Evolutionary conservation across 2,888 invertebrate species (phyloP), one percentile per base, ranked within the genome.

Genomic region (Lagria hirta): DNA sequence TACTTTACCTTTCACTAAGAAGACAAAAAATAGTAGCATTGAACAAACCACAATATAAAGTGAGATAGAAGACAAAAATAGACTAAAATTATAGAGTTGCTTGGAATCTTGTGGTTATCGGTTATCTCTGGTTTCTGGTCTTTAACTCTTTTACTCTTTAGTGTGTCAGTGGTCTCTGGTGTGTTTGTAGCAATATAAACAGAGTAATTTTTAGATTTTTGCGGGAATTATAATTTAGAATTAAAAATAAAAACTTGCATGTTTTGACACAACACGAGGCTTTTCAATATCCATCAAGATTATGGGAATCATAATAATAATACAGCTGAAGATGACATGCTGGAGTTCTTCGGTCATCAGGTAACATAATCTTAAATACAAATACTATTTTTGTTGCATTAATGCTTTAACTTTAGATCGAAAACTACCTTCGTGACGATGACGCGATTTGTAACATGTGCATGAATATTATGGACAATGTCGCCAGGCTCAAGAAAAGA

Each of bases 381-480:
- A 16, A 6, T 17, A 14, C 7, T 13, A 10, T 29, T 2, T 8
- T 17, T 40, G 6, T 22, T 21, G 6, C n/a, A 23, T 29, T 16
- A 23, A 16, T 18, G 13, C 7, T 20, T 28, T 13, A 17, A 8
- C 20, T 43, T 6, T 27, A 54, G 54, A 49, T 51, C 18, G 48
- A 48, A 32, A 13, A 26, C 23, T 35, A 54, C 24, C 22, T 58
- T 6, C 23, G 32, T 12, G 34, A 47, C 1, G 48, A 48, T 6
- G 52, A 55, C 34, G 43, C 40, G 14, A 49, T 59, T 10, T 59
- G 59, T 38, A 51, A 51, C 40, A 30, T 47, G 7, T 59, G 59
- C 27, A 50, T 52, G 49, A 54, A 50, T 23, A 49, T 57, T 26
- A 41, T 59, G 6, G 55, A 55, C 8, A 53, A 53, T 17, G 45